Base-by-base conservation (phyloP, 2,888 invertebrate species). In the Lepidonotus clava region DNA sequence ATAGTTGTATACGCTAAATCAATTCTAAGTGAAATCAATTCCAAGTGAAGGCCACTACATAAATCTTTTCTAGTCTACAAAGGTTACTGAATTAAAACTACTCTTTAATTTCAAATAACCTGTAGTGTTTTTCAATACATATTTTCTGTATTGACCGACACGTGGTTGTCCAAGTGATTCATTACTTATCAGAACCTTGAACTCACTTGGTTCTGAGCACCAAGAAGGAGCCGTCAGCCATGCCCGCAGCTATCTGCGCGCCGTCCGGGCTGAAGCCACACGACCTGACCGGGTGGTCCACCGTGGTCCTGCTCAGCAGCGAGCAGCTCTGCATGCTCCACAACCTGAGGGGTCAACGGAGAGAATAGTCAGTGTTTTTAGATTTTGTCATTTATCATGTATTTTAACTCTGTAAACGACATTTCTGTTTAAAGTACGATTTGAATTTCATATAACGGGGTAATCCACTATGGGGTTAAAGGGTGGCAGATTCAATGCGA, bases 211-310 rank as follows among this genome's bases (percentile, higher is more conserved):
- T 90, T 87, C 91, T 91, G 5, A 94, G 89, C 40, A 94, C 93
- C 89, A 92, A 91, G 87, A 94, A 93, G 0, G 93, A 93, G 4
- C 94, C 94, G 91, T 94, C 93, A 85, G 90, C 90, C 87, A 93
- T 90, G 1, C 94, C 94, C 34, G 92, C 91, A 66, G 94, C 94
- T 21, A 94, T 88, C 32, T 92, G 91, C 34, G 91, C 90, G 11
- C 93, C 94, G 86, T 94, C 94, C 56, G 89, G 87, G 88, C 92
- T 93, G 91, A 94, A 94, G 11, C 92, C 91, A 91, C 94, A 94
- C 8, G 94, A 93, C 28, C 94, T 89, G 11, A 94, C 91, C 83
- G 92, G 92, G 83, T 93, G 92, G 36, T 93, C 93, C 67, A 94
- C 84, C 5, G 91, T 91, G 56, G 92, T 91, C 86, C 92, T 92